These are phyloP conservation scores for Calephelis perditalis DNA, from an alignment of 2,888 invertebrate genomes.

Conservation along the genomic window DNA sequence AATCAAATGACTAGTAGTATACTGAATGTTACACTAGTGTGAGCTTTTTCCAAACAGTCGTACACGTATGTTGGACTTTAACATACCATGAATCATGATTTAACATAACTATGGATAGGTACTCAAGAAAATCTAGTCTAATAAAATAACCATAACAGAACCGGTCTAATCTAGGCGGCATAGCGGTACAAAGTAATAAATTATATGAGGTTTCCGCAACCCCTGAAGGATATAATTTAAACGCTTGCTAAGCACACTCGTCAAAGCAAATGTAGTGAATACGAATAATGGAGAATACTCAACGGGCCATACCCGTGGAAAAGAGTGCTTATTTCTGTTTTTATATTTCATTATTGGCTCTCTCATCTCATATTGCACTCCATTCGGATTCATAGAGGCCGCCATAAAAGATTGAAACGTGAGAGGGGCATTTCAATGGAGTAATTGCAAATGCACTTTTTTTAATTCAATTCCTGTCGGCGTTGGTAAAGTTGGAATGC, in stretches of 20 bases:
- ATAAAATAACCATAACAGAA: background rate
- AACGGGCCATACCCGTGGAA: constrained; percentile 55
- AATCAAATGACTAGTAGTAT: no score
- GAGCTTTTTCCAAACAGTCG: background rate
- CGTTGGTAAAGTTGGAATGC: constrained; percentile 68
- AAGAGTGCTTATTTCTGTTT: constrained; percentile 72
- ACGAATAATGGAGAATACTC: constrained; percentile 69
- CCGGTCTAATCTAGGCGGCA: constrained; percentile 4
- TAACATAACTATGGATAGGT: no score
- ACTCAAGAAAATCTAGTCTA: background rate
- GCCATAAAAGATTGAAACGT: constrained; percentile 76
- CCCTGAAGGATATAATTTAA: constrained; percentile 52
- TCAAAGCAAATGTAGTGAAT: constrained; percentile 65
- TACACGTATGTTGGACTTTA: background rate
- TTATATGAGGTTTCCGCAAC: constrained; percentile 44
- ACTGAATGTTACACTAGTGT: no score
- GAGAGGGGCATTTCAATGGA: constrained; percentile 73
- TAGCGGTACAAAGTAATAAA: constrained; percentile 10
- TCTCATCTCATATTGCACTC: constrained; percentile 75
- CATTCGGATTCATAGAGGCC: constrained; percentile 67
- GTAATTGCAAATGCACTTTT: constrained; percentile 75
- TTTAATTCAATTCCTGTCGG: constrained; percentile 74
- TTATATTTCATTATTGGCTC: constrained; percentile 77
- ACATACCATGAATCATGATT: no score
- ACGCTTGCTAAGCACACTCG: constrained; percentile 61